phyloP scores from a whole-genome alignment of 2,113 vertebrate species.

The Coreoperca whiteheadi region DNA sequence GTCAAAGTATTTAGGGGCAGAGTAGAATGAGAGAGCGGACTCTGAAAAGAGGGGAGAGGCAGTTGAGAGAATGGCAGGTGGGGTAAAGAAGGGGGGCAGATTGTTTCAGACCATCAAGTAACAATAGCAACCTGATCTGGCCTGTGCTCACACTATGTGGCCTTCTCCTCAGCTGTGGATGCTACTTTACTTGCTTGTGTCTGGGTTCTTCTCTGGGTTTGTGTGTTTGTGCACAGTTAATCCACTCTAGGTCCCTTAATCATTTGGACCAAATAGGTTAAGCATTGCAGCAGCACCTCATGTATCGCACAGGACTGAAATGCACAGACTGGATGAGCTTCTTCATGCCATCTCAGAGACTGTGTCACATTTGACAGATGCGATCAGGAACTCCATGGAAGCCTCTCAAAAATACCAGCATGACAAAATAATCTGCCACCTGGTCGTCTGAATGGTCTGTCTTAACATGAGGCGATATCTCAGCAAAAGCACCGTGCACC shows the following conservation, averaged over 20 bases:
- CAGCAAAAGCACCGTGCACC: slow-evolving; percentile 6
- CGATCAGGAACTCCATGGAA: not conserved
- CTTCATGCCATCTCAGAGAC: not conserved
- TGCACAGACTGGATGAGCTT: slow-evolving; percentile 12
- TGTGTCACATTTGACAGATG: slow-evolving; percentile 17
- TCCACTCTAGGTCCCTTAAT: not conserved
- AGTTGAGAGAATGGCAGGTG: slow-evolving; percentile 22
- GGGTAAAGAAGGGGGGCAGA: slow-evolving; percentile 1
- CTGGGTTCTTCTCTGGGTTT: slow-evolving; percentile 9
- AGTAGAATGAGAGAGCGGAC: slow-evolving; percentile 23
- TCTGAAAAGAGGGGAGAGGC: not conserved
- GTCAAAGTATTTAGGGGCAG: slow-evolving; percentile 26
- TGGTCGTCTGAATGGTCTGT: not conserved
- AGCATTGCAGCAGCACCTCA: slow-evolving; percentile 14
- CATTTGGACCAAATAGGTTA: slow-evolving; percentile 29
- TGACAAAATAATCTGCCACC: slow-evolving; percentile 3
- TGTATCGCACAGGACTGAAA: not conserved
- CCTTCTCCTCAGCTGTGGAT: slow-evolving; percentile 56
- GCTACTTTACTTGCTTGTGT: slow-evolving; percentile 50
- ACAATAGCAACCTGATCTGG: slow-evolving; percentile 61
- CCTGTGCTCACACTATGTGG: slow-evolving; percentile 44
- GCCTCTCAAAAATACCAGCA: not conserved
- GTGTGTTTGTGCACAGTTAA: slow-evolving; percentile 14
- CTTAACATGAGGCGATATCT: slow-evolving; percentile 3
- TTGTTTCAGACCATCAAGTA: slow-evolving; percentile 34